Base-by-base conservation (phyloP, 2,888 invertebrate species). In the Anthrax anthrax region DNA sequence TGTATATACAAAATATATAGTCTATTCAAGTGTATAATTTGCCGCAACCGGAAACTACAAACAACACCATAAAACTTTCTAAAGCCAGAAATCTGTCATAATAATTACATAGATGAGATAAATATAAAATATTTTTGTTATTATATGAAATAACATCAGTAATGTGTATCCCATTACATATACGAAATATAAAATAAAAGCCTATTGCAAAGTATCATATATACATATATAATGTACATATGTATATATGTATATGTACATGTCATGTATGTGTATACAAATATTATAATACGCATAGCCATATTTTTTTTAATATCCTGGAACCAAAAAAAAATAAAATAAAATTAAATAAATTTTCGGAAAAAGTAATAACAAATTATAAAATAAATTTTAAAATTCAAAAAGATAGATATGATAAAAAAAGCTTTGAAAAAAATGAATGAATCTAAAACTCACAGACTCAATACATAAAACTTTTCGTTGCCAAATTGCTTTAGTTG, bases 401-500 rank as follows among this genome's bases (percentile, higher is more conserved):
- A 32, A 12, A 12, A 32, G 29, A 32, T 32, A 32, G 29, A 17
- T 13, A 37, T 37, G 37, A 18, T 29, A 8, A 23, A 41, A 16
- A 23, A 16, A 36, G n/a, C n/a, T n/a, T n/a, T n/a, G n/a, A 19
- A 19, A 17, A 19, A 23, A 38, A 43, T 23, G 29, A 38, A 38
- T 16, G 45, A 45, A 37, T 42, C 40, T 42, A 48, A 39, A 49
- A 49, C 49, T 46, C 48, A 39, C 46, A 44, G 44, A 48, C 45
- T 50, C 48, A 48, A 51, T 54, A 52, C 55, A 55, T 53, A 52
- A 53, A 54, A 54, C 51, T 55, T 56, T 55, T 55, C 54, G 55
- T 53, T 56, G 56, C 56, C 56, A 56, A 56, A 56, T 56, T 56
- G 56, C 56, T 56, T 56, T 55, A 56, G 56, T 56, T 56, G 53